A percentile compares a stretch with the other conserved stretches of the same genome.
phyloP scores from a whole-genome alignment of 2,888 invertebrate genomes.

The Frankliniella intonsa region DNA sequence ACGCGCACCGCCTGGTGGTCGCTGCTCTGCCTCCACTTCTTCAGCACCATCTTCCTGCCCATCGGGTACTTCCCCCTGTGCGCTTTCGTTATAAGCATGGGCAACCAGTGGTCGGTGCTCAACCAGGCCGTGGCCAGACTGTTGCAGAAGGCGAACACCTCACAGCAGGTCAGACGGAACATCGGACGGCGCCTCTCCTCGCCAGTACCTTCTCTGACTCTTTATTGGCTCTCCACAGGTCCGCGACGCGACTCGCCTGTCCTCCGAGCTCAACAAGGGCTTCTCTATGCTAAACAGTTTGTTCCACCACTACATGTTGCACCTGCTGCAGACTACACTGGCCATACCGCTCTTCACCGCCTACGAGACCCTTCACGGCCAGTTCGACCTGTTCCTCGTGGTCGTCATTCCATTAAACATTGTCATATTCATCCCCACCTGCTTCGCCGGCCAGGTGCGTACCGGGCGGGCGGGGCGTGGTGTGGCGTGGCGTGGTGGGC shows the following conservation, averaged over 20 bases:
- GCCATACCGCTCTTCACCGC: neutral
- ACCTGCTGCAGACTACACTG: neutral
- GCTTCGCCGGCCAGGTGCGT: neutral
- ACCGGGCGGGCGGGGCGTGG: neutral
- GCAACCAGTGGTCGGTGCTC: neutral
- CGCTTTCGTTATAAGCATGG: neutral
- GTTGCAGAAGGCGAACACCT: neutral
- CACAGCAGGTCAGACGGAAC: no score
- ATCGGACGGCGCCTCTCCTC: no score
- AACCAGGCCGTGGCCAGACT: neutral
- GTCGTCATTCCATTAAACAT: neutral
- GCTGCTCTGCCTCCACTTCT: neutral
- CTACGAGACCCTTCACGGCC: neutral
- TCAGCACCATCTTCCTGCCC: slow-evolving; percentile 19
- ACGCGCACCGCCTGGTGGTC: neutral
- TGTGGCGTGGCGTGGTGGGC: neutral
- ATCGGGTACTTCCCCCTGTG: neutral
- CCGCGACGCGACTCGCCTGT: neutral
- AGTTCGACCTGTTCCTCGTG: neutral
- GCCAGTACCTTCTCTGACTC: no score
- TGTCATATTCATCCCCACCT: neutral
- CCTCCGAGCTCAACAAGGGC: neutral
- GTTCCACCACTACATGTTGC: neutral
- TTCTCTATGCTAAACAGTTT: neutral
- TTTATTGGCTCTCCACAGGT: neutral